Base-by-base conservation (phyloP, 1,140 invertebrate genomes). In the Eufriesea mexicana region DNA sequence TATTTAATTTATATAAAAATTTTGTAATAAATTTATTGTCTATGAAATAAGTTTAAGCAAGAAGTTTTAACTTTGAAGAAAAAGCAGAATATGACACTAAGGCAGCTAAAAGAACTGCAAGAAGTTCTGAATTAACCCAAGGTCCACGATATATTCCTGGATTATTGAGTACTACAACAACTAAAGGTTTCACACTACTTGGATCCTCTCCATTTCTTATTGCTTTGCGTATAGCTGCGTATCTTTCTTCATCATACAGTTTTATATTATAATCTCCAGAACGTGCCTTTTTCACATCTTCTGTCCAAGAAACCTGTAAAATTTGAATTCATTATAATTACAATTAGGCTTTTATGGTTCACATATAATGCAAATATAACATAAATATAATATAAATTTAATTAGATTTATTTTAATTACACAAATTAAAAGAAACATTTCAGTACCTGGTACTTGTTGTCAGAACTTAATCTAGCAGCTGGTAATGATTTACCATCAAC, bases 171-270 rank as follows among this genome's bases (percentile, higher is more conserved):
- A 96, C 95, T 62, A 99, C 96, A 70, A 96, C 96, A 79, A 96
- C 95, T 16, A 99, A 92, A 2, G 97, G 96, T 84, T 97, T 96
- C 12, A 98, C 96, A 67, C 94, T 93, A 67, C 95, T 94, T 0
- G 95, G 94, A 91, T 97, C 96, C 90, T 96, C 96, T 64, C 95
- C 95, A 86, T 96, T 96, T 77, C 97, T 95, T 78, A 96, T 93
- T 49, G 97, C 97, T 91, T 98, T 97, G 28, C 97, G 95, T 14
- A 99, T 94, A 61, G 96, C 96, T 25, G 97, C 96, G 93, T 97
- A 99, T 82, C 97, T 97, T 92, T 99, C 98, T 94, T 99, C 98
- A 91, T 99, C 97, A 91, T 97, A 98, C 5, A 99, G 94, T 84
- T 96, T 96, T n/a, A 99, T 95, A 71, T 95, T 95, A 86, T 98